Evolutionary conservation across 2,797 vertebrate species (phyloP).

Genomic region (Rhincodon typus): DNA sequence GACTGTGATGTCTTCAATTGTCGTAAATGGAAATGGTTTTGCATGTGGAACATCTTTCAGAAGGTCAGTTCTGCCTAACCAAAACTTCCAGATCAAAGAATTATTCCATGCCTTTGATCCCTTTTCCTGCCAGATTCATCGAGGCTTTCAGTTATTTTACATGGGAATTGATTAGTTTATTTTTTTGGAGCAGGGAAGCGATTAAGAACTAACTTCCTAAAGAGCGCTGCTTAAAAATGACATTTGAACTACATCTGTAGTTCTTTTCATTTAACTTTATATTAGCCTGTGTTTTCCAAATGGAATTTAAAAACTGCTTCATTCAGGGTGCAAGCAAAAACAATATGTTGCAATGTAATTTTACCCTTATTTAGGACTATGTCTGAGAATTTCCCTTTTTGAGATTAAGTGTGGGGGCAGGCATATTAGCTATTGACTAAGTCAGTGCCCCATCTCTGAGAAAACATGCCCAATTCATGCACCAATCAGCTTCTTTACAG

Average conservation of each 20-base stretch:
- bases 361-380: background rate
- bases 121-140: constrained; percentile 1
- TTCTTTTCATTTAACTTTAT: too few relatives aligned
- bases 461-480: too few relatives aligned
- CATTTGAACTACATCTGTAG: background rate
- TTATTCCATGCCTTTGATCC: background rate
- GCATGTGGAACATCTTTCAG: constrained; percentile 8
- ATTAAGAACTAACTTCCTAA: constrained; percentile 21
- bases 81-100: constrained; percentile 13
- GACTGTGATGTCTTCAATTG: constrained; percentile 10
- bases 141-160: constrained; percentile 32
- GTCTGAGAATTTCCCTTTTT: too few relatives aligned
- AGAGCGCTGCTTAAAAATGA: background rate
- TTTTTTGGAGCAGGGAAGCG: constrained; percentile 12
- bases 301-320: background rate
- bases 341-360: background rate
- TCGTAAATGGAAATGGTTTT: background rate
- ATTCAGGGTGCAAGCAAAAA: background rate
- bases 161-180: constrained; percentile 32
- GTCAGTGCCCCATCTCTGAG: too few relatives aligned
- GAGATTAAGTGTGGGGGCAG: too few relatives aligned
- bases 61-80: constrained; percentile 10
- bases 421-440: too few relatives aligned
- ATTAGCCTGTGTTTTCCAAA: too few relatives aligned
- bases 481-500: too few relatives aligned